Evolutionary conservation across 2,888 invertebrate species (phyloP).

Genomic region (Drosophila ezoana): DNA sequence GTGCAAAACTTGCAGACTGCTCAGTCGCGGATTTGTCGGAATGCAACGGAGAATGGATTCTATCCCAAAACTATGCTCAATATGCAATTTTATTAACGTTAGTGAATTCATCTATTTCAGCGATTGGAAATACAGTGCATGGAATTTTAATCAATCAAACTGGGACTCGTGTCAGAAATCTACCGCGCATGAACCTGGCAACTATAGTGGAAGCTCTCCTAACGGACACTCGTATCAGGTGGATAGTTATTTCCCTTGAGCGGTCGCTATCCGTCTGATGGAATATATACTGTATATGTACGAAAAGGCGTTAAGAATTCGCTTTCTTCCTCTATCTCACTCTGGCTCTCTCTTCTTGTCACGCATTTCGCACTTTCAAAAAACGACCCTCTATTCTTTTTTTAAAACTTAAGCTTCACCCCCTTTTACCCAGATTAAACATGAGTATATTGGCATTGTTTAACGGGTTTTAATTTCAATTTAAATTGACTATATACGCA

Average conservation of each 20-base stretch:
- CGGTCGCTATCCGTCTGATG: too few relatives aligned
- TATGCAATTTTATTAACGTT: not conserved
- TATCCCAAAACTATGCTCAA: not conserved
- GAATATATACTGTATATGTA: too few relatives aligned
- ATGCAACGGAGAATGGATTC: not conserved
- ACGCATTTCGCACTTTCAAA: too few relatives aligned
- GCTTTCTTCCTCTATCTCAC: not conserved
- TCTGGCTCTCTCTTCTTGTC: not conserved
- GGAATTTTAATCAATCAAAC: too few relatives aligned
- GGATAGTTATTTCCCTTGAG: too few relatives aligned
- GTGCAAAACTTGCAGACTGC: constrained; percentile 1
- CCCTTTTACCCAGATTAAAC: not conserved
- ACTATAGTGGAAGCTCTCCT: too few relatives aligned
- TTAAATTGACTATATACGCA: not conserved
- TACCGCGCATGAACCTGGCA: too few relatives aligned
- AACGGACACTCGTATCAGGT: too few relatives aligned
- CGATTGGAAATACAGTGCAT: too few relatives aligned
- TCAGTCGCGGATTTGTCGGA: not conserved
- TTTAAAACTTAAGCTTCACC: not conserved
- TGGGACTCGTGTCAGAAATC: too few relatives aligned
- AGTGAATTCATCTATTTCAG: too few relatives aligned
- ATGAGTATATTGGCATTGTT: not conserved
- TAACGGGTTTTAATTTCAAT: not conserved
- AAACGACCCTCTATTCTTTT: not conserved
- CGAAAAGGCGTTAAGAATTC: too few relatives aligned